These are phyloP conservation scores for Epizoanthus illoricatus DNA, from an alignment of 92 coral and sea anemone genomes.

Conservation along the genomic window DNA sequence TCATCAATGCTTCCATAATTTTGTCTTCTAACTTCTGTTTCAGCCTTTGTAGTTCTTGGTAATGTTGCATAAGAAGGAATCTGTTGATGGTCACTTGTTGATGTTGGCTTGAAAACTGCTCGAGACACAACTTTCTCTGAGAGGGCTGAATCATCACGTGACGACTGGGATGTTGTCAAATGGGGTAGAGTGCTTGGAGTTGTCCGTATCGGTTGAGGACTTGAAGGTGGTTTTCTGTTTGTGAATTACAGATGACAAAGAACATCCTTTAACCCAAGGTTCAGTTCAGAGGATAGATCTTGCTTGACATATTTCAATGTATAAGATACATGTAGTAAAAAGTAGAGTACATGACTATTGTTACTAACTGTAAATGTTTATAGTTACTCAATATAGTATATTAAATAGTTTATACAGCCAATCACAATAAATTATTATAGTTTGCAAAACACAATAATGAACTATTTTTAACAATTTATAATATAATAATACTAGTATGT, in stretches of 20 bases:
- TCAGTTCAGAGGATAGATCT: not conserved
- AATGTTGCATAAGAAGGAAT: conserved; percentile 83
- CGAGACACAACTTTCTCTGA: conserved; percentile 73
- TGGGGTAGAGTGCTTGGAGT: conserved; percentile 19
- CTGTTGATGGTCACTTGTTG: conserved; percentile 37
- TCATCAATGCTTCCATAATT: conserved; percentile 46
- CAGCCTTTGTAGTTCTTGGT: conserved; percentile 60
- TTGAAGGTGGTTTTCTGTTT: conserved; percentile 30
- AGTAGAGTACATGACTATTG: too few species aligned
- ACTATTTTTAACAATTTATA: too few species aligned
- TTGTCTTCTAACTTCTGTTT: conserved; percentile 48
- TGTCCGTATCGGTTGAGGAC: conserved; percentile 23
- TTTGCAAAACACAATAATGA: too few species aligned
- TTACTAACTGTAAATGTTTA: too few species aligned
- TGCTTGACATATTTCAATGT: too few species aligned
- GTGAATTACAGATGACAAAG: not conserved
- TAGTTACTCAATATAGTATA: too few species aligned
- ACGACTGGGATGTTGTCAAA: not conserved
- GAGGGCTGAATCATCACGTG: conserved; percentile 49
- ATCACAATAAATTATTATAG: too few species aligned
- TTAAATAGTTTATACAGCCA: too few species aligned
- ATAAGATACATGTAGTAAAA: too few species aligned
- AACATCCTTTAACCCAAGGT: too few species aligned
- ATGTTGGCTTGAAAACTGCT: conserved; percentile 72
- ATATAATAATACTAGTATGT: too few species aligned